Evolutionary conservation across 2,797 vertebrate genomes (phyloP).

Genomic region (Pipistrellus pipistrellus): DNA sequence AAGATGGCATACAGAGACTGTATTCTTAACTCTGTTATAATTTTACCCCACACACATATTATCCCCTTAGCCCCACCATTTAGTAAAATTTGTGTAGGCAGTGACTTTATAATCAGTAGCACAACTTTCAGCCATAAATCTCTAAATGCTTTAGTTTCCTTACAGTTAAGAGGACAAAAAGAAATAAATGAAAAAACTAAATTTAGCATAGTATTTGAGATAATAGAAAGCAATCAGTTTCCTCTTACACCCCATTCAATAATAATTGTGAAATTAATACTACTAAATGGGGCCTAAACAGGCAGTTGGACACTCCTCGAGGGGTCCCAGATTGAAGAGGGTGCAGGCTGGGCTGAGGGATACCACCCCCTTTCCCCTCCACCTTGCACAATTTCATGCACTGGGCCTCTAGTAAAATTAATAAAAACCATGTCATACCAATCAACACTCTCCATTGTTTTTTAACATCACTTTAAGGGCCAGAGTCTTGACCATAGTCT

Average conservation of each 20-base stretch:
- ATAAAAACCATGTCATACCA: neutral
- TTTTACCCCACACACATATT: neutral
- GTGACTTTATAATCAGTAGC: neutral
- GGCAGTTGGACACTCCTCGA: no score
- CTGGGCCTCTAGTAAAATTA: neutral
- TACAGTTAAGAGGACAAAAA: constrained; percentile 14
- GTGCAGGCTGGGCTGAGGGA: no score
- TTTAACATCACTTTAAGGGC: neutral
- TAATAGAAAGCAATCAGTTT: neutral
- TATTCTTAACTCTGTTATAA: no score
- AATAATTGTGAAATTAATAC: neutral
- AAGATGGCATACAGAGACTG: neutral
- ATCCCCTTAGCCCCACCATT: neutral
- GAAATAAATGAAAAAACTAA: constrained; percentile 20
- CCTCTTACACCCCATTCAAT: neutral
- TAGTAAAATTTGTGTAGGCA: constrained; percentile 1
- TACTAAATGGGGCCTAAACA: no score
- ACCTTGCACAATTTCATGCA: no score
- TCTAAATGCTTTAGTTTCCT: neutral
- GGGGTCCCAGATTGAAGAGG: no score
- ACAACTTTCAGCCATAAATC: neutral
- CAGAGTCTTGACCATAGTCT: neutral
- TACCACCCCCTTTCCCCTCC: no score
- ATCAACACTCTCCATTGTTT: neutral
- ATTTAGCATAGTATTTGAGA: neutral